phyloP scores from a whole-genome alignment of 2,113 vertebrate species.

The Scortum barcoo region DNA sequence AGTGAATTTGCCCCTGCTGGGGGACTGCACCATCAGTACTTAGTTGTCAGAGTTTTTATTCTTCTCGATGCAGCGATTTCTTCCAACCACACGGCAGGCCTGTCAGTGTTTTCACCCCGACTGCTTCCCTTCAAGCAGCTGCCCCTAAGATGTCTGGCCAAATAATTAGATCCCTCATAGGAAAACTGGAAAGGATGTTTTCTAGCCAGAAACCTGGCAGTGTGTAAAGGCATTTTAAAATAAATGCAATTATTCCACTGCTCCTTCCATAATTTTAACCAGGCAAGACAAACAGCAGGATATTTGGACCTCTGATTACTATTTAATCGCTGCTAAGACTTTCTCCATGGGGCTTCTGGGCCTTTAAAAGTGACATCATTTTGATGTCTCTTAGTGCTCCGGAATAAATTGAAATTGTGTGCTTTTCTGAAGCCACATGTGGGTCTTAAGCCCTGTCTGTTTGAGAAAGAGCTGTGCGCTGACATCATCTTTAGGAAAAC shows the following conservation, averaged over 20 bases:
- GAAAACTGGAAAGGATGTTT: conserved; percentile 76
- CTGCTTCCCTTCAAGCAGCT: conserved; percentile 58
- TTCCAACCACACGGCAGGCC: conserved; percentile 37
- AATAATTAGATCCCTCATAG: conserved; percentile 73
- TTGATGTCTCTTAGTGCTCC: conserved; percentile 41
- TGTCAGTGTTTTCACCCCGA: conserved; percentile 47
- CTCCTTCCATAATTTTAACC: conserved; percentile 66
- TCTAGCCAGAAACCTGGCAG: conserved; percentile 63
- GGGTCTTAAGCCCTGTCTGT: conserved; percentile 43
- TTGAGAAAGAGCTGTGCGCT: conserved; percentile 34
- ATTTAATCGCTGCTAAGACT: conserved; percentile 67
- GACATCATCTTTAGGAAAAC: conserved; percentile 52
- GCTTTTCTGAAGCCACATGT: conserved; percentile 43
- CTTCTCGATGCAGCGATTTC: conserved; percentile 23
- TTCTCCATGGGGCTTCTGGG: conserved; percentile 53
- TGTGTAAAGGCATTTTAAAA: conserved; percentile 66
- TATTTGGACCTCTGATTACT: conserved; percentile 71
- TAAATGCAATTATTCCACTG: conserved; percentile 75
- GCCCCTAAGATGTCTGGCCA: conserved; percentile 67
- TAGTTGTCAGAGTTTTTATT: conserved; percentile 28
- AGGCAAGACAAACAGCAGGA: conserved; percentile 74
- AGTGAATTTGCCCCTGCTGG: conserved; percentile 22
- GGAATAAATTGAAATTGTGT: conserved; percentile 60
- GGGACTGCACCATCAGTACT: neutral
- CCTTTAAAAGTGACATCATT: conserved; percentile 65